Evolutionary conservation across 2,888 invertebrate species (phyloP).

Genomic region (Tachina grossa): DNA sequence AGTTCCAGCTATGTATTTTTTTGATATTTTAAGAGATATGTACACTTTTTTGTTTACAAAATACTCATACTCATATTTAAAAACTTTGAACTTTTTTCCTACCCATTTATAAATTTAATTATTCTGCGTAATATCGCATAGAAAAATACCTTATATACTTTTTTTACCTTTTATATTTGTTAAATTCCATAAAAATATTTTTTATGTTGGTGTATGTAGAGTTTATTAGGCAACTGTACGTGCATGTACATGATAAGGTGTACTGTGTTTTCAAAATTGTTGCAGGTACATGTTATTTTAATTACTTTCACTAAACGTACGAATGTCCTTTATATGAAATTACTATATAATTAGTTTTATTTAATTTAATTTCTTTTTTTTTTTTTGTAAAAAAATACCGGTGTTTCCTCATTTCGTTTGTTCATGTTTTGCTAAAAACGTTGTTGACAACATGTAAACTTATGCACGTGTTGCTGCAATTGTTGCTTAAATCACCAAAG

Average conservation of each 20-base stretch:
- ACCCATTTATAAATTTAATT: too few relatives aligned
- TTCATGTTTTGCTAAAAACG: conserved; percentile 56
- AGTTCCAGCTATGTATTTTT: too few relatives aligned
- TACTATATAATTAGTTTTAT: conserved; percentile 64
- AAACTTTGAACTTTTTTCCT: too few relatives aligned
- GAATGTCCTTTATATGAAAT: conserved; percentile 64
- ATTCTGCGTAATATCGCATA: too few relatives aligned
- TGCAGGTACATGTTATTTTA: conserved; percentile 52
- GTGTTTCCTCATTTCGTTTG: conserved; percentile 32
- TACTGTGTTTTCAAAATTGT: conserved; percentile 4
- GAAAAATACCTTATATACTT: too few relatives aligned
- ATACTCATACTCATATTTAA: too few relatives aligned
- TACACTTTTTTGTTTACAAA: too few relatives aligned
- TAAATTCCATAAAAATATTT: too few relatives aligned
- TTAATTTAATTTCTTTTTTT: conserved; percentile 66
- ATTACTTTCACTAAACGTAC: conserved; percentile 49
- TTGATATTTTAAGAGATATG: too few relatives aligned
- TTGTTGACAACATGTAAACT: conserved; percentile 69
- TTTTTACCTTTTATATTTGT: too few relatives aligned
- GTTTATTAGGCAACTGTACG: not conserved
- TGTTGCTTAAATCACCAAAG: conserved; percentile 41
- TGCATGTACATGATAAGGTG: not conserved
- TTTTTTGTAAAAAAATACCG: conserved; percentile 53
- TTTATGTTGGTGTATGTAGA: not conserved
- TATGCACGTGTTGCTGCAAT: conserved; percentile 68